These are phyloP conservation scores for Labia minor DNA, from an alignment of 2,888 invertebrate genomes.

Conservation along the genomic window DNA sequence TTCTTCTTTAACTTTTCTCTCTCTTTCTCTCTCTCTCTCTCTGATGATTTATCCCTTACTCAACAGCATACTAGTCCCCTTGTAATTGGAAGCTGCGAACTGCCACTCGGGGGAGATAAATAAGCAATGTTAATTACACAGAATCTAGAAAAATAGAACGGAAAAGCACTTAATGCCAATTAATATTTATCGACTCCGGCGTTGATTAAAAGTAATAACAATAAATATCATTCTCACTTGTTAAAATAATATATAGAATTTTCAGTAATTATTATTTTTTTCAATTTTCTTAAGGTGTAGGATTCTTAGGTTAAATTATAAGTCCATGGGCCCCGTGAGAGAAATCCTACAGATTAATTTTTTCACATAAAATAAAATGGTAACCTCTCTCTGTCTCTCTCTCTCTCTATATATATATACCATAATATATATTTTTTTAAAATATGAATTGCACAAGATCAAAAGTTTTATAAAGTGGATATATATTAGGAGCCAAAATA, in stretches of 20 bases:
- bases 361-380: not conserved
- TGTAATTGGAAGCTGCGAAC: constrained; percentile 13
- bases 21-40: not conserved
- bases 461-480: too few species aligned
- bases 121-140: not conserved
- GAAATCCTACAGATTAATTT: not conserved
- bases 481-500: too few species aligned
- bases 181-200: not conserved
- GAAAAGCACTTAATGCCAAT: not conserved
- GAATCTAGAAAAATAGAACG: too few species aligned
- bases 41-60: constrained; percentile 1
- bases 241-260: not conserved
- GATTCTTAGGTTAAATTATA: not conserved
- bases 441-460: too few species aligned
- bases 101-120: constrained; percentile 2
- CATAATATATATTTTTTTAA: too few species aligned
- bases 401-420: too few species aligned
- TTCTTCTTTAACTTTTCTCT: not conserved
- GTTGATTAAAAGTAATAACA: constrained; percentile 2
- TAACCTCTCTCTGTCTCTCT: too few species aligned
- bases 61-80: not conserved
- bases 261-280: not conserved
- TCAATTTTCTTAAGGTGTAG: not conserved
- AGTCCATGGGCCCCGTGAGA: not conserved
- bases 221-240: not conserved